These are phyloP conservation scores for Epicauta chinensis DNA, from an alignment of 1,140 invertebrate genomes.

Conservation along the genomic window DNA sequence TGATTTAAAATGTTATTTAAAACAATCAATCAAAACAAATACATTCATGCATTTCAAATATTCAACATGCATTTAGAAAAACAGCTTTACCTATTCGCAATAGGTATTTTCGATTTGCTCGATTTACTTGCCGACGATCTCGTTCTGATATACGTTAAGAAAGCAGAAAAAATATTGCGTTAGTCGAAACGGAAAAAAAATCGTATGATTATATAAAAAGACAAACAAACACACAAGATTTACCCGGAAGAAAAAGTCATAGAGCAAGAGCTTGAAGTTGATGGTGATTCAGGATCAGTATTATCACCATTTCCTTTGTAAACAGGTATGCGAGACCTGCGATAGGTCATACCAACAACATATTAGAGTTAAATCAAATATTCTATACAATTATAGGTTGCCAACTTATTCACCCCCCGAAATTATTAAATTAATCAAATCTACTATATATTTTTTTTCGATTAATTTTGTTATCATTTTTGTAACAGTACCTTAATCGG, in stretches of 20 bases:
- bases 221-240: conserved; percentile 21
- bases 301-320: conserved; percentile 38
- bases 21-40: neutral
- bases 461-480: conserved; percentile 6
- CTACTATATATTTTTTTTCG: no score
- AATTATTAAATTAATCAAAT: no score
- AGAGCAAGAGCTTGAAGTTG: conserved; percentile 42
- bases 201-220: neutral
- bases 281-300: conserved; percentile 39
- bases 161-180: conserved; percentile 1
- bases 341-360: neutral
- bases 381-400: conserved; percentile 1
- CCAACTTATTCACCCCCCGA: neutral
- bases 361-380: neutral
- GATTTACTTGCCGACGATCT: conserved; percentile 33
- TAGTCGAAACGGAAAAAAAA: conserved; percentile 4
- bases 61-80: neutral
- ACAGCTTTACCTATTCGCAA: conserved; percentile 31
- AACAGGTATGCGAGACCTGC: conserved; percentile 42
- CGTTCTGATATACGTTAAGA: conserved; percentile 29
- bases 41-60: conserved; percentile 4
- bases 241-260: conserved; percentile 43
- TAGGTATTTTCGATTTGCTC: conserved; percentile 36
- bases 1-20: conserved; percentile 23
- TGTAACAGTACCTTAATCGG: conserved; percentile 8